Percentiles rank a stretch among this genome's conserved stretches.
These are phyloP conservation scores for Porites rus DNA, from an alignment of 92 coral and sea anemone species.

Conservation along the genomic window DNA sequence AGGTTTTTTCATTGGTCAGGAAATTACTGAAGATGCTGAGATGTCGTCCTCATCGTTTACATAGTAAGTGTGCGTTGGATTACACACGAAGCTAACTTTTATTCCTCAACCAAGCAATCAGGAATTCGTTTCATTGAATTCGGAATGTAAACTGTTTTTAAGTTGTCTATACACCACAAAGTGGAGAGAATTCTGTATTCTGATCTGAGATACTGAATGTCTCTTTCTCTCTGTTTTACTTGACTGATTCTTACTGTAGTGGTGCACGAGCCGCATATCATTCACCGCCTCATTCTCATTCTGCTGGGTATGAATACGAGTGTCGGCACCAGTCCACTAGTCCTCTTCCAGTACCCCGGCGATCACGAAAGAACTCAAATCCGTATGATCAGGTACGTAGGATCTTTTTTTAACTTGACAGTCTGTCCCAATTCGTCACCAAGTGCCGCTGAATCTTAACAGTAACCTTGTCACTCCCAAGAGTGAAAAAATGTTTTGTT, in stretches of 20 bases:
- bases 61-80: conserved; percentile 26
- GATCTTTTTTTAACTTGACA: too few relatives aligned
- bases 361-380: conserved; percentile 70
- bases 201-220: too few relatives aligned
- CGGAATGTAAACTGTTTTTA: too few relatives aligned
- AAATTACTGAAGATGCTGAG: conserved; percentile 76
- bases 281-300: conserved; percentile 73
- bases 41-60: conserved; percentile 62
- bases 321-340: conserved; percentile 69
- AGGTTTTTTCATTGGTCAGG: conserved; percentile 89
- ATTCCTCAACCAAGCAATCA: too few relatives aligned
- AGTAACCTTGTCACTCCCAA: too few relatives aligned
- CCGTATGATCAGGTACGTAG: conserved; percentile 73
- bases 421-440: too few relatives aligned
- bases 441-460: too few relatives aligned
- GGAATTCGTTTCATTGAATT: too few relatives aligned
- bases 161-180: too few relatives aligned
- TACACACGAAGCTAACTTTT: neutral
- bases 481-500: too few relatives aligned
- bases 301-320: conserved; percentile 57
- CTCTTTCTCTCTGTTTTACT: neutral
- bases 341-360: conserved; percentile 85
- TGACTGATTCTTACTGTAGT: neutral
- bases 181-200: too few relatives aligned
- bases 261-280: conserved; percentile 47